Base-by-base conservation (phyloP, 2,888 invertebrate genomes). In the Tenthredo amoena region DNA sequence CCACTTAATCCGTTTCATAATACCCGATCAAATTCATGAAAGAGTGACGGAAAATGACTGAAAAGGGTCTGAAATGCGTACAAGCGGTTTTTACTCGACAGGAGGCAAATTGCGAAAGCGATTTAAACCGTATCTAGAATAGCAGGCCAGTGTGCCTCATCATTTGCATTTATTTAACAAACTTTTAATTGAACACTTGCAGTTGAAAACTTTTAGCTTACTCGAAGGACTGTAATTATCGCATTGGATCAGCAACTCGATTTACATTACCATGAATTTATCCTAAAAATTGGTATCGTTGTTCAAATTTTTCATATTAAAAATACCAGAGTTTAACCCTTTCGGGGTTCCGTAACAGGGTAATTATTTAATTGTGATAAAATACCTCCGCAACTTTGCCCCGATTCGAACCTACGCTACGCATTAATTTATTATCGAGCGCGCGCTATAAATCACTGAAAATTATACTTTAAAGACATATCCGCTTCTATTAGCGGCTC, bases 141-240 rank as follows among this genome's bases (percentile, higher is more conserved):
- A 77, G 55, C 77, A 31, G 6, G n/a, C 34, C 50, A 77, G 40
- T 15, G 21, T 40, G 58, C 26, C 21, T 81, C 62, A 26, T 81
- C 81, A 62, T 81, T 40, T 62, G 81, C 81, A 58, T 62, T 81
- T 62, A 81, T 81, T 62, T 81, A 81, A 81, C 81, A 81, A 81
- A 81, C 81, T 81, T 81, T 81, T 81, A 40, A 81, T 81, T 81
- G 43, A 81, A 81, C 62, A 55, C 79, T 79, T 79, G 37, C 79
- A 81, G 81, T 81, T 81, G n/a, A 26, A 37, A 81, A 81, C 40
- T 81, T 81, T 62, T 62, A 1, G 21, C 6, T 58, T 21, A 74
- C 72, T 74, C 72, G 72, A 43, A 74, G 10, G 43, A 74, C 72
- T 43, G 43, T 55, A 55, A 50, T 34, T 58, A 21, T 81, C 40